Evolutionary conservation across 1,140 invertebrate species (phyloP), one percentile per base, ranked within the genome.

Genomic region (Lepeophtheirus salmonis): DNA sequence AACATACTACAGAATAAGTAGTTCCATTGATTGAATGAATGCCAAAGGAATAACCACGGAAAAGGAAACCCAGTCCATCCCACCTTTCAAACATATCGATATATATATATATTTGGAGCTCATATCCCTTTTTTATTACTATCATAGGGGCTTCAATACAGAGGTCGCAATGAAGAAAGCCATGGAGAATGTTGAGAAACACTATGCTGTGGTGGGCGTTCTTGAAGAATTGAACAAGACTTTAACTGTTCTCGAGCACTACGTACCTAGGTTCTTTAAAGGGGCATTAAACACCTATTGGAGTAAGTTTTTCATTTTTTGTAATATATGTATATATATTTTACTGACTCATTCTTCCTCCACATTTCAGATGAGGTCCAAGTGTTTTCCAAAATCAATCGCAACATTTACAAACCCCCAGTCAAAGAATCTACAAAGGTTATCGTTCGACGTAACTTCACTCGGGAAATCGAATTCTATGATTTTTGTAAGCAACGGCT

Each of bases 381-480:
- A 66, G 76, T 78, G 48, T 83, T 83, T 64, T 81, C 79, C 58
- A 80, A 80, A 62, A 86, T 88, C 66, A 89, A 89, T 70, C 79
- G 80, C 48, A 89, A 90, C 70, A 77, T 80, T 18, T 88, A 88
- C 71, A 89, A 89, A 68, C 86, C 86, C 0, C 81, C 83, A 1
- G 86, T 90, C 0, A 82, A 83, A 41, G 83, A 89, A 66, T 79
- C 83, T 67, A 79, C 89, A 0, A 89, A 89, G 70, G 79, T 89
- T 21, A 79, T 89, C n/a, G 83, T 90, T 0, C 75, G 85, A 62
- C 76, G 76, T 50, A 89, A 90, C 69, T 88, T 91, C 67, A 89
- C 86, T 0, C 76, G 82, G 58, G 88, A 91, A 73, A 86, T 89
- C 18, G 86, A 90, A 68, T 89, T 91, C 69, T 91, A 89, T 70